A percentile compares a stretch with the other conserved stretches of the same genome.
These are phyloP conservation scores for Tachyglossus aculeatus DNA, from an alignment of 2,797 vertebrate genomes.

Conservation along the genomic window DNA sequence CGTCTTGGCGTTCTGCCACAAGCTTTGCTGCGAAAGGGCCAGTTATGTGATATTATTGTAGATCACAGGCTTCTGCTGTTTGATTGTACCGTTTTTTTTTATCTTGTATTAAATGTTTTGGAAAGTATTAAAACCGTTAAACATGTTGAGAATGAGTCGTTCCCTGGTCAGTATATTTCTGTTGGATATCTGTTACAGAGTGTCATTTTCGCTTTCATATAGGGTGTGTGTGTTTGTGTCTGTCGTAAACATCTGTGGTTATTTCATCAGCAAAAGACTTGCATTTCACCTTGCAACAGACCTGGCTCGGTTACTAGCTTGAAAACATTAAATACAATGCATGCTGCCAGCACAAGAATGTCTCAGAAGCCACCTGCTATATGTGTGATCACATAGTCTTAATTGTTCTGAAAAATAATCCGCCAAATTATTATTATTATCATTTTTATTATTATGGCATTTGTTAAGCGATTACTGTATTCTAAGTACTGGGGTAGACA, in stretches of 20 bases:
- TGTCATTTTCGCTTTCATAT: neutral
- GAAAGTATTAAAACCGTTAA: slow-evolving; percentile 63
- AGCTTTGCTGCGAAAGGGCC: slow-evolving; percentile 39
- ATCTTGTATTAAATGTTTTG: slow-evolving; percentile 56
- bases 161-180: slow-evolving; percentile 31
- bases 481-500: too few relatives aligned
- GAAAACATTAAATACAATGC: neutral
- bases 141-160: neutral
- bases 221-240: accelerated
- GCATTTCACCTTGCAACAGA: neutral
- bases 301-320: neutral
- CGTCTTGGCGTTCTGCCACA: slow-evolving; percentile 38
- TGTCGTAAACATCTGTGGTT: neutral
- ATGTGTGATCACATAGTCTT: neutral
- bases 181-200: slow-evolving; percentile 30
- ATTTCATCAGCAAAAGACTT: neutral
- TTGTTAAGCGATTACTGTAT: too few relatives aligned
- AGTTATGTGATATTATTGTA: neutral
- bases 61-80: slow-evolving; percentile 36
- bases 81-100: slow-evolving; percentile 8
- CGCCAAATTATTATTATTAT: too few relatives aligned
- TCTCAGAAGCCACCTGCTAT: neutral
- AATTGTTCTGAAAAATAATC: too few relatives aligned
- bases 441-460: too few relatives aligned
- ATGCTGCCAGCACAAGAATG: neutral